phyloP scores from a whole-genome alignment of 2,888 invertebrate genomes.

The Himalopsyche japonica region DNA sequence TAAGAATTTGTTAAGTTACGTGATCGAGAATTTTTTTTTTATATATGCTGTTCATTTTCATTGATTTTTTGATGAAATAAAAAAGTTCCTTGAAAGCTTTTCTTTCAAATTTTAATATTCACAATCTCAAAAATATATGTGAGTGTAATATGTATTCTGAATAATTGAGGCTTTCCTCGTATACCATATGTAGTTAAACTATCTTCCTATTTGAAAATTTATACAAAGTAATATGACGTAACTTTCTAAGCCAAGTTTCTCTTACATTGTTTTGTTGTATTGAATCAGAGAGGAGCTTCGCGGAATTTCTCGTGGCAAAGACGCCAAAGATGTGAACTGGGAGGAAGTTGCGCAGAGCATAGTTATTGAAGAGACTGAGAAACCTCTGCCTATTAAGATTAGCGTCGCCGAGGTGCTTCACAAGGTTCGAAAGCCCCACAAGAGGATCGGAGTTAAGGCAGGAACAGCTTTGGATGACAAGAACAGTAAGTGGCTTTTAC shows the following conservation, averaged over 20 bases:
- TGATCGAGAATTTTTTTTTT: too few species aligned
- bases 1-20: too few species aligned
- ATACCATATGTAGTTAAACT: too few species aligned
- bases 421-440: slow-evolving; percentile 69
- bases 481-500: slow-evolving; percentile 61
- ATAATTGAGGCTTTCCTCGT: neutral
- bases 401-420: slow-evolving; percentile 72
- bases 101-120: too few species aligned
- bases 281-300: slow-evolving; percentile 75
- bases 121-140: neutral
- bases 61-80: too few species aligned
- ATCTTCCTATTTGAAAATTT: too few species aligned
- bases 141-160: neutral
- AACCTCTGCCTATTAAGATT: slow-evolving; percentile 76
- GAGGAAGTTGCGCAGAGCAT: slow-evolving; percentile 71
- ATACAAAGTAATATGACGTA: too few species aligned
- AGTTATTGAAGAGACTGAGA: slow-evolving; percentile 63
- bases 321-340: slow-evolving; percentile 88
- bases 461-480: slow-evolving; percentile 59
- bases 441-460: slow-evolving; percentile 60
- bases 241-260: neutral
- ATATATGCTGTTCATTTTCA: too few species aligned
- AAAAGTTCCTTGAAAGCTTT: too few species aligned
- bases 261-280: slow-evolving; percentile 21
- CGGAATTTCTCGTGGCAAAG: slow-evolving; percentile 80